phyloP scores from a whole-genome alignment of 2,797 vertebrate species.

The Pseudochromis fuscus region DNA sequence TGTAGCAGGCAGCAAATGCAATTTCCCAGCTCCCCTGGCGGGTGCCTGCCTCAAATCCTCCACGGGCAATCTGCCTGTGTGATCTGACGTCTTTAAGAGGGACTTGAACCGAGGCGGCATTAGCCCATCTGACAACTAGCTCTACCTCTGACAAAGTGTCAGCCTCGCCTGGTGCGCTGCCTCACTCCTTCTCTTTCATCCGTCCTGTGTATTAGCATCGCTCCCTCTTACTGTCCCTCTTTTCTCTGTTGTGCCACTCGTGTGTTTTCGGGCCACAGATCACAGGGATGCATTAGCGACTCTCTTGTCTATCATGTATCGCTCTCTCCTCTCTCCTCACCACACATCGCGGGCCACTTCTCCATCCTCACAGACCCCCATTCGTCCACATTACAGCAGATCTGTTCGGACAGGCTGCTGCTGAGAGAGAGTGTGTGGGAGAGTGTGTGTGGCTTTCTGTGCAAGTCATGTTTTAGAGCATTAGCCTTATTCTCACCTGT shows the following conservation, averaged over 20 bases:
- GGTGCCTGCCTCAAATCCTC: slow-evolving; percentile 77
- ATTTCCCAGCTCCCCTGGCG: slow-evolving; percentile 74
- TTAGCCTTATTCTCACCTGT: slow-evolving; percentile 20
- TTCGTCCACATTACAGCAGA: slow-evolving; percentile 49
- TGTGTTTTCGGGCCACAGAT: slow-evolving; percentile 55
- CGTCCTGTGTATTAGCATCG: slow-evolving; percentile 50
- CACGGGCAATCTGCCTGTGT: slow-evolving; percentile 79
- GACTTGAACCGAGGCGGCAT: slow-evolving; percentile 77
- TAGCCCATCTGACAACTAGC: slow-evolving; percentile 78
- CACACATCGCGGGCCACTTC: slow-evolving; percentile 23
- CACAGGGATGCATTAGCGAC: slow-evolving; percentile 59
- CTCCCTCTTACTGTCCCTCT: slow-evolving; percentile 29
- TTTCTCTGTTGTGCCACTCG: slow-evolving; percentile 25
- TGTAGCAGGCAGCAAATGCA: slow-evolving; percentile 82
- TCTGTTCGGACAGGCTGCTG: slow-evolving; percentile 45
- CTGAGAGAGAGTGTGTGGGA: neutral
- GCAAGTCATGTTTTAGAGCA: slow-evolving; percentile 20
- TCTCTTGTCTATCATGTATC: slow-evolving; percentile 28
- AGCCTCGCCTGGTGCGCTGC: slow-evolving; percentile 36
- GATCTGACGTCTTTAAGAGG: slow-evolving; percentile 84
- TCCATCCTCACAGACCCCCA: slow-evolving; percentile 30
- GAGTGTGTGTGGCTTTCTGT: slow-evolving; percentile 7
- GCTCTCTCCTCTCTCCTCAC: neutral
- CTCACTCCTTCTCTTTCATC: slow-evolving; percentile 57
- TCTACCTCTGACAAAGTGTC: slow-evolving; percentile 69